phyloP scores from a whole-genome alignment of 2,888 invertebrate species.

The Lasioglossum calceatum region DNA sequence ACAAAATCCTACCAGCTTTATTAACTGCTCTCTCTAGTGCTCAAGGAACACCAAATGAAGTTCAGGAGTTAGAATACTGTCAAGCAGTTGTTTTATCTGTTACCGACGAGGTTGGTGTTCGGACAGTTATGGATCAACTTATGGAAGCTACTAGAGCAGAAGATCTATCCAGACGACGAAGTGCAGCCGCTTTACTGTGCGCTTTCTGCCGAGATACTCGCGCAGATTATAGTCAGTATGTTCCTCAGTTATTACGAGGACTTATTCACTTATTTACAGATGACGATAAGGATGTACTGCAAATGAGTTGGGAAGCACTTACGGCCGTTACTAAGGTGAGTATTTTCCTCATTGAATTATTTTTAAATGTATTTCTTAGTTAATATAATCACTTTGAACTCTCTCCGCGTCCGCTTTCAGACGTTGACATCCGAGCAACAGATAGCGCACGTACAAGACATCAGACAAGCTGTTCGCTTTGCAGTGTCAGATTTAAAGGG shows the following conservation, averaged over 20 bases:
- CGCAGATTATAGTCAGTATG: constrained; percentile 94
- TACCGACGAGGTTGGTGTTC: constrained; percentile 93
- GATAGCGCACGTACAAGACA: constrained; percentile 94
- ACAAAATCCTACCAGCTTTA: constrained; percentile 96
- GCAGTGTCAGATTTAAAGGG: constrained; percentile 94
- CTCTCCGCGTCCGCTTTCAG: constrained; percentile 80
- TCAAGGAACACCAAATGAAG: constrained; percentile 88
- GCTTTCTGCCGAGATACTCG: constrained; percentile 96
- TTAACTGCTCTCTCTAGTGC: constrained; percentile 90
- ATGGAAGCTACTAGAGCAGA: constrained; percentile 90
- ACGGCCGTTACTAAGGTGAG: constrained; percentile 92
- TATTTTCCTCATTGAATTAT: background rate
- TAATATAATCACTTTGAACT: background rate
- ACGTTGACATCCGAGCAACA: constrained; percentile 94
- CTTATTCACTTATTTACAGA: constrained; percentile 94
- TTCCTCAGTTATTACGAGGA: constrained; percentile 94
- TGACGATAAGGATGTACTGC: constrained; percentile 91
- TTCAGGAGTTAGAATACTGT: constrained; percentile 94
- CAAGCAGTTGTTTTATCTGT: constrained; percentile 97
- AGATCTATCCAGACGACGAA: constrained; percentile 88
- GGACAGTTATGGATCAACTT: constrained; percentile 94
- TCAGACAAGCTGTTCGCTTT: constrained; percentile 96
- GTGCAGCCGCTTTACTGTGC: constrained; percentile 94
- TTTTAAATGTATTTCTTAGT: constrained; percentile 7
- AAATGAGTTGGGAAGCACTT: constrained; percentile 96